A percentile compares a stretch with the other conserved stretches of the same genome.
Evolutionary conservation across 1,140 invertebrate species (phyloP).

Genomic region (Lepidotrigona ventralis): DNA sequence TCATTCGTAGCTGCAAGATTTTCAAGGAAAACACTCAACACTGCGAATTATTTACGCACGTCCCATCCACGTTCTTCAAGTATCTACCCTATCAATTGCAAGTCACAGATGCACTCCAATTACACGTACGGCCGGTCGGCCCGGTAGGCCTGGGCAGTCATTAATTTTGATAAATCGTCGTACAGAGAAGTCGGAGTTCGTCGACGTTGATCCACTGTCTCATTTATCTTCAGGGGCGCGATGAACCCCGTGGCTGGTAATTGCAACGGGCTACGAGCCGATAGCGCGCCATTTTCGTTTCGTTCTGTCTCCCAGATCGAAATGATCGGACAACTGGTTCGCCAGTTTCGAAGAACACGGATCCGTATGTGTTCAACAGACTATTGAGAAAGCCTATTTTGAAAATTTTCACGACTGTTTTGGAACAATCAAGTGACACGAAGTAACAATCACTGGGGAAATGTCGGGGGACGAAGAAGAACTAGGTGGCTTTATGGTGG

Average conservation of each 20-base stretch:
- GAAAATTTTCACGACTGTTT: slow-evolving; percentile 13
- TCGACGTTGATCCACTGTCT: slow-evolving; percentile 53
- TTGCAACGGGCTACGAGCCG: slow-evolving; percentile 29
- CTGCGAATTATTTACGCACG: neutral
- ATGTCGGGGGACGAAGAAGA: neutral
- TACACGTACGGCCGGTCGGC: slow-evolving; percentile 2
- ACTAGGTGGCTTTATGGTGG: neutral
- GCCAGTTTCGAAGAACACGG: neutral
- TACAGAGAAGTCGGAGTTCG: slow-evolving; percentile 47
- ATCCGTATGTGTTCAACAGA: too few species aligned
- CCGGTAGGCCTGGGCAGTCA: slow-evolving; percentile 33
- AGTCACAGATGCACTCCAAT: slow-evolving; percentile 41
- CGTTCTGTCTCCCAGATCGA: slow-evolving; percentile 18
- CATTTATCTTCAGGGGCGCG: slow-evolving; percentile 46
- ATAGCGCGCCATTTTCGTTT: slow-evolving; percentile 48
- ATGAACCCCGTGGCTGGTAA: slow-evolving; percentile 44
- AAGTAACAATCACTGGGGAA: neutral
- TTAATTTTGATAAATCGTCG: slow-evolving; percentile 49
- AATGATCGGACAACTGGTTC: neutral
- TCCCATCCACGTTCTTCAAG: slow-evolving; percentile 9
- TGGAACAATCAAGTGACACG: neutral
- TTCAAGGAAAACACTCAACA: too few species aligned
- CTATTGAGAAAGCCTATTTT: too few species aligned
- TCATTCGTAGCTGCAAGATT: neutral
- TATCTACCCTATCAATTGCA: slow-evolving; percentile 22